Evolutionary conservation across 2,113 vertebrate species (phyloP), one percentile per base, ranked within the genome.

Genomic region (Bucco capensis): DNA sequence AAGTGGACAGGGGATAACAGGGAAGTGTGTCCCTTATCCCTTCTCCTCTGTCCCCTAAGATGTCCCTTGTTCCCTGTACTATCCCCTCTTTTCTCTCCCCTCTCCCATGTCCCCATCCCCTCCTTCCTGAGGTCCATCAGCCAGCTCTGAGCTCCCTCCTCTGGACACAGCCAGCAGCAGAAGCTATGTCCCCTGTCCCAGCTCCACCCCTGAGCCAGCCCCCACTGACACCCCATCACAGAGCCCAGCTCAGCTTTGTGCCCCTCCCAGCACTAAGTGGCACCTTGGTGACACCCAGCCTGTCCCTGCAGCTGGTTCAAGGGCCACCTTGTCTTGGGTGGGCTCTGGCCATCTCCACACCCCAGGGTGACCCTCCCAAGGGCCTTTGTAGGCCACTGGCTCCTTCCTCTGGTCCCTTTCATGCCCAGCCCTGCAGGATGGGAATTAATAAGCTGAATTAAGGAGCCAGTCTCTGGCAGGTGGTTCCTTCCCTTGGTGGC

Each of bases 121-220:
- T 8, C 17, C 16, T 30, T 28, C 15, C 50, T 16, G 53, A 50
- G 56, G 37, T 53, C 66, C 3, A 3, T 56, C 35, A 12, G 28
- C 22, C 72, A 8, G 44, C 46, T 46, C 92, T 27, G 89, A 92
- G 94, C 86, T 88, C 94, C 89, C 79, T 92, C 79, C 89, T 77
- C 79, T 61, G 79, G 92, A 53, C 70, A 5, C 11, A 12, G 9
- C 17, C 7, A 49, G 86, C 86, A 78, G 78, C 86, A 28, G 83
- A 82, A 83, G 38, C 50, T 31, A 1, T 28, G 69, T 83, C 31
- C 23, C 16, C 31, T 33, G 25, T 16, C 9, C 42, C 13, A 5
- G 44, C 44, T 22, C 89, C 49, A 23, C 8, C 61, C 2, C 1
- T 12, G 33, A 11, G 17, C n/a, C 49, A 1, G 8, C 6, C 25